Percentiles rank a stretch among this genome's conserved stretches.
Conservation (phyloP, 2,888 invertebrate species). For the Tenthredo distinguenda region DNA sequence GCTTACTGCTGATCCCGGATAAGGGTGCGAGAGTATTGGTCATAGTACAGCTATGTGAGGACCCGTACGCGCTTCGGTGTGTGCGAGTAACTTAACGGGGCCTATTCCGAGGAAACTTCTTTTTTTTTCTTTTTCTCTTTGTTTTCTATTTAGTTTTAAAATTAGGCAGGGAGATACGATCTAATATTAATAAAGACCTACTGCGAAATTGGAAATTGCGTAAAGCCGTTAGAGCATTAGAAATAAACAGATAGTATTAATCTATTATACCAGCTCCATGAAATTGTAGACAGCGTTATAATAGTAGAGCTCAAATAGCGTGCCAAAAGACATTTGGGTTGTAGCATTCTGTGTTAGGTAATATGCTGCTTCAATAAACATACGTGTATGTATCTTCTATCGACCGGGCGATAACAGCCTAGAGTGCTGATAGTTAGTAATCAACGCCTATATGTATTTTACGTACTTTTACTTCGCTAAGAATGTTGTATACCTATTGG, state of each 20-base stretch:
- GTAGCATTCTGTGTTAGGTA: background rate
- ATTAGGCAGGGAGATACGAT: background rate
- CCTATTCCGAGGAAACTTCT: conserved; percentile 69
- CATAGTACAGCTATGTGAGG: conserved; percentile 71
- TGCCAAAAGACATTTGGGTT: conserved; percentile 47
- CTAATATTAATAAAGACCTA: background rate
- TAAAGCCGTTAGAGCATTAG: background rate
- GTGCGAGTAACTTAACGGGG: conserved; percentile 70
- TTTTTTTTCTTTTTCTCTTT: background rate
- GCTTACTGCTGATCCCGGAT: conserved; percentile 67
- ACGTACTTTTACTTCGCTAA: background rate
- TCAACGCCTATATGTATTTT: background rate
- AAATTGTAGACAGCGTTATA: conserved; percentile 9
- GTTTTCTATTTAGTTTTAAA: background rate
- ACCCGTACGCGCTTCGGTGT: conserved; percentile 50
- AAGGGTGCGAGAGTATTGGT: conserved; percentile 71
- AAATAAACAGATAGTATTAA: conserved; percentile 8
- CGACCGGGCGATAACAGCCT: background rate
- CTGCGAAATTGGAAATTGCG: conserved; percentile 5
- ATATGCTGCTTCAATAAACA: background rate
- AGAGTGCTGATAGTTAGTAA: background rate
- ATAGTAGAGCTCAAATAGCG: conserved; percentile 44
- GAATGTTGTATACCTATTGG: background rate
- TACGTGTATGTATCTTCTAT: background rate
- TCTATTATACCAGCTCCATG: background rate